Evolutionary conservation across 2,888 invertebrate genomes (phyloP).

Genomic region (Eugnorisma glareosa): DNA sequence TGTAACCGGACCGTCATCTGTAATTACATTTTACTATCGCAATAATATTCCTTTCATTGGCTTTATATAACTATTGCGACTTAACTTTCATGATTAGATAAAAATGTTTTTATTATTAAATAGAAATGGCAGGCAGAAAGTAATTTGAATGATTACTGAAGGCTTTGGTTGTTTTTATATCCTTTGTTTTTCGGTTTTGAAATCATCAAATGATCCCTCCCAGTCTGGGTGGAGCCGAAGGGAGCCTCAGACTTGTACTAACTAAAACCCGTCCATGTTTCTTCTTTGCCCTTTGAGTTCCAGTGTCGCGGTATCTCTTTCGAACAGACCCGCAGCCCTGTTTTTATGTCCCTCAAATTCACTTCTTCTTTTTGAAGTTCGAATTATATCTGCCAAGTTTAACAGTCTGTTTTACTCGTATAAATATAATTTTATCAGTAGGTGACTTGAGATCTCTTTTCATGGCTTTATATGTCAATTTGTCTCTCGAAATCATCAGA

Average conservation of each 20-base stretch:
- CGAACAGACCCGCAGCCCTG: no score
- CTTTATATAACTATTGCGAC: conserved; percentile 29
- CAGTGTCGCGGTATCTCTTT: no score
- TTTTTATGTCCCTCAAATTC: no score
- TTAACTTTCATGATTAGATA: conserved; percentile 38
- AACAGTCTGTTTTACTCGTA: neutral
- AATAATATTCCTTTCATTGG: conserved; percentile 20
- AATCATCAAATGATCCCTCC: no score
- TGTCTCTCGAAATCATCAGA: neutral
- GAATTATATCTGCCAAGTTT: neutral
- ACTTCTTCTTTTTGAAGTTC: neutral
- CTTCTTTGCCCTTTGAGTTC: no score
- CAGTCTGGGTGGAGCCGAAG: no score
- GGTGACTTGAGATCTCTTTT: neutral
- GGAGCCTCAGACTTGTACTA: no score
- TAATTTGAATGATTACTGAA: conserved; percentile 16
- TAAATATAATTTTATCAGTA: neutral
- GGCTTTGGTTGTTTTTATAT: neutral
- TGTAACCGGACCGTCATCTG: conserved; percentile 5
- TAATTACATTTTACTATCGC: conserved; percentile 37
- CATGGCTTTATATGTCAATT: neutral
- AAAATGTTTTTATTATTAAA: conserved; percentile 30
- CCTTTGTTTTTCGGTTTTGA: no score
- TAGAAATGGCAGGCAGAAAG: conserved; percentile 23
- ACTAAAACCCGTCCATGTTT: no score